These are phyloP conservation scores for Melipona quadrifasciata DNA, from an alignment of 1,140 invertebrate genomes.

Conservation along the genomic window DNA sequence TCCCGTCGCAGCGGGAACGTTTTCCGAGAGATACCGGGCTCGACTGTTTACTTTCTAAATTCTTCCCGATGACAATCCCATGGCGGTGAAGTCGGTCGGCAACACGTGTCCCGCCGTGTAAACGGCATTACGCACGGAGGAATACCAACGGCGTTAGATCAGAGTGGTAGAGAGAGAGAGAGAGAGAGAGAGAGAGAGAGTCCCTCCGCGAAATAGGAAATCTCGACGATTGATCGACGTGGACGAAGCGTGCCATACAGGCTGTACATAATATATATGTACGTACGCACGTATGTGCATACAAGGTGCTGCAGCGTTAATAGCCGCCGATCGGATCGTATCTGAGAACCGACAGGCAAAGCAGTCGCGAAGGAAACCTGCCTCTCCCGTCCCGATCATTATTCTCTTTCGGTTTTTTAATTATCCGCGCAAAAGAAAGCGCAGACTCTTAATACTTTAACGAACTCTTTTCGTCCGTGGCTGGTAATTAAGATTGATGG, in stretches of 20 bases:
- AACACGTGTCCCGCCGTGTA: conserved; percentile 14
- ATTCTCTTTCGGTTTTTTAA: conserved; percentile 54
- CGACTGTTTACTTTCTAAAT: conserved; percentile 61
- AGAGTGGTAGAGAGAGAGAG: too few relatives aligned
- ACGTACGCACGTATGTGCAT: too few relatives aligned
- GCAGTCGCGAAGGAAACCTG: conserved; percentile 9
- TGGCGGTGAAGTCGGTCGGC: background rate
- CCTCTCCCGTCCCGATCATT: conserved; percentile 51
- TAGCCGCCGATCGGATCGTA: conserved; percentile 7
- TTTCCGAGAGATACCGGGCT: conserved; percentile 20
- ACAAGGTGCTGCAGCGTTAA: background rate
- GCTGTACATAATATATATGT: too few relatives aligned
- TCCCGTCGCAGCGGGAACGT: background rate
- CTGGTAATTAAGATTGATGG: conserved; percentile 68
- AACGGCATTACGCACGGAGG: background rate
- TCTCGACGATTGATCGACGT: background rate
- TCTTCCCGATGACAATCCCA: conserved; percentile 49
- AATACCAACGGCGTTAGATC: background rate
- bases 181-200: too few relatives aligned
- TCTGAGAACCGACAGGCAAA: background rate
- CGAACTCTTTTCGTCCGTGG: conserved; percentile 62
- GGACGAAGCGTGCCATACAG: background rate
- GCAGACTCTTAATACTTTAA: conserved; percentile 64
- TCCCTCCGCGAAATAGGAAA: conserved; percentile 11
- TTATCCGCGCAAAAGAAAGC: conserved; percentile 59